These are phyloP conservation scores for Exephanes ischioxanthus DNA, from an alignment of 2,888 invertebrate genomes.

Conservation along the genomic window DNA sequence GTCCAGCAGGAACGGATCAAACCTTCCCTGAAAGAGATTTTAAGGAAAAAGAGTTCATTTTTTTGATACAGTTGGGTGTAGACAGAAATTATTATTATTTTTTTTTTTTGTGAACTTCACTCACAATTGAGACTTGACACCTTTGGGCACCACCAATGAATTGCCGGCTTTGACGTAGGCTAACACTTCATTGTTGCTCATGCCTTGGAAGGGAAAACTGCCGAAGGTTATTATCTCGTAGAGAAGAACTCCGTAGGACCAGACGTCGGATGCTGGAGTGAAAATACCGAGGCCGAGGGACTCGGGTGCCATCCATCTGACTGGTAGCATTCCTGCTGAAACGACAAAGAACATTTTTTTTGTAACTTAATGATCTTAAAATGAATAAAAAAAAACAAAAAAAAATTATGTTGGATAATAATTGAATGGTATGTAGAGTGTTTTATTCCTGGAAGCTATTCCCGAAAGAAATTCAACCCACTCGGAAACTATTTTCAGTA, in stretches of 20 bases:
- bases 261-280: conserved; percentile 94
- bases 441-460: neutral
- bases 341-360: neutral
- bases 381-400: neutral
- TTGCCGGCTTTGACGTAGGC: conserved; percentile 92
- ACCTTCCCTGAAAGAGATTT: conserved; percentile 87
- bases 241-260: conserved; percentile 95
- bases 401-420: neutral
- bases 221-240: conserved; percentile 97
- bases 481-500: neutral
- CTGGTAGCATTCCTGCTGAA: conserved; percentile 91
- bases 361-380: neutral
- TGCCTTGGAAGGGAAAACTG: conserved; percentile 95
- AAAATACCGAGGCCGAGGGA: conserved; percentile 93
- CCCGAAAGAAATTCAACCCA: neutral
- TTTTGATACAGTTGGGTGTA: neutral
- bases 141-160: conserved; percentile 91
- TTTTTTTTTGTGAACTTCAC: conserved; percentile 82
- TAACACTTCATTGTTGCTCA: conserved; percentile 94
- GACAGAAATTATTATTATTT: neutral
- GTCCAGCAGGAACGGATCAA: conserved; percentile 94
- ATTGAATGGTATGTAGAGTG: neutral
- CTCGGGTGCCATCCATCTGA: conserved; percentile 98
- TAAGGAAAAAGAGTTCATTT: neutral
- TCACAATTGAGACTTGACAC: conserved; percentile 92